Conservation (phyloP, 2,113 vertebrate genomes). For the Sphyrna mokarran region DNA sequence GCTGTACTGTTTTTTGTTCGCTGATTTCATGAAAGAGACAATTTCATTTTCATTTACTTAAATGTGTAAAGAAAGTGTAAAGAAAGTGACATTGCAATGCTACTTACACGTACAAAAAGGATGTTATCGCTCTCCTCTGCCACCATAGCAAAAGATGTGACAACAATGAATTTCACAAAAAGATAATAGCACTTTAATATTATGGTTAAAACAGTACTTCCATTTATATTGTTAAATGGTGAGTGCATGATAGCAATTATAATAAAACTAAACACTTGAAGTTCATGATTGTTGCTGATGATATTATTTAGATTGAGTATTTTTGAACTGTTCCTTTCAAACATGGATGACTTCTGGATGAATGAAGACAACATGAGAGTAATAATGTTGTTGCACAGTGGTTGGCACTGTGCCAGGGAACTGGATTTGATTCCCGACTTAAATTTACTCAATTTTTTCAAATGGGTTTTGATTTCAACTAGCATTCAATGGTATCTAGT, state of each 20-base stretch:
- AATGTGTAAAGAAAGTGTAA: neutral
- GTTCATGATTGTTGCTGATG: neutral
- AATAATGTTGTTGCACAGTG: too few relatives aligned
- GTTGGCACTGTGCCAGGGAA: too few relatives aligned
- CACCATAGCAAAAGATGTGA: neutral
- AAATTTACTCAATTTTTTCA: neutral
- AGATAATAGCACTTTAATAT: neutral
- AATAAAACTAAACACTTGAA: neutral
- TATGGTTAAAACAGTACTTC: neutral
- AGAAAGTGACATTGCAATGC: neutral
- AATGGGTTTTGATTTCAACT: neutral
- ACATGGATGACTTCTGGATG: neutral
- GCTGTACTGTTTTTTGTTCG: too few relatives aligned
- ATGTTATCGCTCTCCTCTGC: neutral
- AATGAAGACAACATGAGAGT: neutral
- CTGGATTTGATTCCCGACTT: too few relatives aligned
- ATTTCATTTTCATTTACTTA: neutral
- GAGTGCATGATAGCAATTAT: neutral
- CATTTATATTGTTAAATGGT: neutral
- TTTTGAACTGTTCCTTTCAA: neutral
- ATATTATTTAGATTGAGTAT: neutral
- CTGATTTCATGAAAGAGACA: neutral
- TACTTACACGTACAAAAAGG: neutral
- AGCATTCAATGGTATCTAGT: neutral
- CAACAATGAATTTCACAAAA: neutral